Conservation (phyloP, 1,140 invertebrate genomes). For the Calephelis virginiensis region DNA sequence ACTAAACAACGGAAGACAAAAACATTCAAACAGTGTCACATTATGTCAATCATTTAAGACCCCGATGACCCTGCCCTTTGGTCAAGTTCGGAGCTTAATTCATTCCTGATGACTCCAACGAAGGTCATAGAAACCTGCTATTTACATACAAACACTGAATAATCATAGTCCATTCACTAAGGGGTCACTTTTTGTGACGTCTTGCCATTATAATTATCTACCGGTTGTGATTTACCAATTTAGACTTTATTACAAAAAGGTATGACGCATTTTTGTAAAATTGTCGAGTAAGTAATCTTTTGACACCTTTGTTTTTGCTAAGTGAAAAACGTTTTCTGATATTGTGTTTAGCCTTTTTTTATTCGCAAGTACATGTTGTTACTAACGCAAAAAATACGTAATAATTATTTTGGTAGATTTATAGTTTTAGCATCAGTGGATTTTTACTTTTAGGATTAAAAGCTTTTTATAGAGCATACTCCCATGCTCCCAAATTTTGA, state of each 20-base stretch:
- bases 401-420: neutral
- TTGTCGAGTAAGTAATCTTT: neutral
- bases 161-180: constrained; percentile 37
- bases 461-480: too few relatives aligned
- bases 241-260: constrained; percentile 5
- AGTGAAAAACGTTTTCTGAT: constrained; percentile 12
- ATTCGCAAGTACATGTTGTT: neutral
- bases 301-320: constrained; percentile 15
- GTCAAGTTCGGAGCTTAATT: constrained; percentile 67
- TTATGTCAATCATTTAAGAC: constrained; percentile 50
- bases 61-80: constrained; percentile 46
- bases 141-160: constrained; percentile 62
- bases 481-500: too few relatives aligned
- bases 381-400: neutral
- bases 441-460: too few relatives aligned
- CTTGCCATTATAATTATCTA: constrained; percentile 39
- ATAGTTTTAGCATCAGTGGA: too few relatives aligned
- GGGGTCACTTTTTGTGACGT: constrained; percentile 42
- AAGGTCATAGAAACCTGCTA: constrained; percentile 45
- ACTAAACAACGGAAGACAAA: neutral
- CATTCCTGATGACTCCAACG: constrained; percentile 52
- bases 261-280: constrained; percentile 19
- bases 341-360: neutral
- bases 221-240: constrained; percentile 4
- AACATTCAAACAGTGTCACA: constrained; percentile 2